Percentiles rank a stretch among this genome's conserved stretches.
phyloP scores from a whole-genome alignment of 1,140 invertebrate species.

The Trissolcus basalis region DNA sequence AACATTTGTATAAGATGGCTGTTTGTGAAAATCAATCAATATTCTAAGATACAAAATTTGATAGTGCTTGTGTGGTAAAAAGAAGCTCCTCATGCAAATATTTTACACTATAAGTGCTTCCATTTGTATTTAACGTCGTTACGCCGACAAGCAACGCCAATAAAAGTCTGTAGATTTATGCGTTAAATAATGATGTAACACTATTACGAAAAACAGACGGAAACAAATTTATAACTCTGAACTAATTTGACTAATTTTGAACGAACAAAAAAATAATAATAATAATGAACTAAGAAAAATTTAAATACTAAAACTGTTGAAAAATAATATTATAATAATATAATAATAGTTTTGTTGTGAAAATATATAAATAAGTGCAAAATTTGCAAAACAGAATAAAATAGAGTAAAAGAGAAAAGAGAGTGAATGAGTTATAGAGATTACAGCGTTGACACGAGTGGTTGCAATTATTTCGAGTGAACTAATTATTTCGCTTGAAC shows the following conservation, averaged over 20 bases:
- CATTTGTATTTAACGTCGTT: constrained; percentile 12
- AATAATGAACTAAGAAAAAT: constrained; percentile 2
- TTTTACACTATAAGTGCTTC: constrained; percentile 25
- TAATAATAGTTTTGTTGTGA: no score
- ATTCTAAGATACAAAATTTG: neutral
- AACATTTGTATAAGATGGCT: no score
- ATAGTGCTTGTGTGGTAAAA: neutral
- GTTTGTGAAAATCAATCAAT: neutral
- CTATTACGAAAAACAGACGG: no score
- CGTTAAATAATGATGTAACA: constrained; percentile 20
- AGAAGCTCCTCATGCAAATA: constrained; percentile 17
- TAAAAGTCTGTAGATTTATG: constrained; percentile 12
- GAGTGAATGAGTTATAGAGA: neutral
- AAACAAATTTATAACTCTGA: no score
- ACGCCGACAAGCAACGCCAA: constrained; percentile 2
- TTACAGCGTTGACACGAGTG: constrained; percentile 6
- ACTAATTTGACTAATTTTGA: no score
- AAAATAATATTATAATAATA: no score
- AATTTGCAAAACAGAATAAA: no score
- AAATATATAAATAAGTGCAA: no score
- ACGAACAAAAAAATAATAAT: no score
- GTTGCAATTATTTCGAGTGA: constrained; percentile 31
- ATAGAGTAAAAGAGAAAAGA: neutral
- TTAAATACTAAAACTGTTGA: no score
- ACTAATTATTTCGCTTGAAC: constrained; percentile 38